These are phyloP conservation scores for Tragelaphus oryx DNA, from an alignment of 2,797 vertebrate species.

Conservation along the genomic window DNA sequence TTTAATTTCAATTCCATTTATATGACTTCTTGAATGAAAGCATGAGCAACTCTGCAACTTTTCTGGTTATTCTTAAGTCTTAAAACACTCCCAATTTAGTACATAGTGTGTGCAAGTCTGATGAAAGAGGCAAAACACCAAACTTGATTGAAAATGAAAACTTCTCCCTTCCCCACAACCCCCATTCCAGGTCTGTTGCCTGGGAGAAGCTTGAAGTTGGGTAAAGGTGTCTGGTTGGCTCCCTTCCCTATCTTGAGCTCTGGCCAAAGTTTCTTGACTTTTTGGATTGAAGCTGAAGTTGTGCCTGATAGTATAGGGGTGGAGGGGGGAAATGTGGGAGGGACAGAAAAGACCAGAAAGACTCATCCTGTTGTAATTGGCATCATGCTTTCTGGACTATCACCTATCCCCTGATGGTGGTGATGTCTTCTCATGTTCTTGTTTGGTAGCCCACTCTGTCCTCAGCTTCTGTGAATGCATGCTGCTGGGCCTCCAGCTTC, in stretches of 20 bases:
- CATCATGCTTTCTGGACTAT: background rate
- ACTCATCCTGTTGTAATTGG: background rate
- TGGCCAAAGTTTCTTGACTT: background rate
- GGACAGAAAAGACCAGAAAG: background rate
- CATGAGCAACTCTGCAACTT: background rate
- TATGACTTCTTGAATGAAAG: background rate
- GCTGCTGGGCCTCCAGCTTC: background rate
- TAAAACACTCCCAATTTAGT: background rate
- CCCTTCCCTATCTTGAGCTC: background rate
- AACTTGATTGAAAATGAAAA: background rate
- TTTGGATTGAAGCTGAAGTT: background rate
- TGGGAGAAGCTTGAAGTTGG: background rate
- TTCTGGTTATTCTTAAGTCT: background rate
- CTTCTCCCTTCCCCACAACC: background rate
- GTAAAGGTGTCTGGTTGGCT: background rate
- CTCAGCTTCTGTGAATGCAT: background rate
- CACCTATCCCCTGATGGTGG: background rate
- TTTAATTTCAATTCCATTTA: conserved; percentile 6
- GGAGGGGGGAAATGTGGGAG: background rate
- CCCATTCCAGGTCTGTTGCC: background rate
- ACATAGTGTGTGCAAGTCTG: background rate
- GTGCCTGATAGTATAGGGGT: background rate
- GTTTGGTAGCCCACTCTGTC: background rate
- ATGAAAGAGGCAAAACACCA: background rate
- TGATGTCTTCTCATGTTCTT: background rate